Percentiles rank a stretch among this genome's conserved stretches.
Evolutionary conservation across 2,797 vertebrate species (phyloP).

Genomic region (Enteromius trimaculatus): DNA sequence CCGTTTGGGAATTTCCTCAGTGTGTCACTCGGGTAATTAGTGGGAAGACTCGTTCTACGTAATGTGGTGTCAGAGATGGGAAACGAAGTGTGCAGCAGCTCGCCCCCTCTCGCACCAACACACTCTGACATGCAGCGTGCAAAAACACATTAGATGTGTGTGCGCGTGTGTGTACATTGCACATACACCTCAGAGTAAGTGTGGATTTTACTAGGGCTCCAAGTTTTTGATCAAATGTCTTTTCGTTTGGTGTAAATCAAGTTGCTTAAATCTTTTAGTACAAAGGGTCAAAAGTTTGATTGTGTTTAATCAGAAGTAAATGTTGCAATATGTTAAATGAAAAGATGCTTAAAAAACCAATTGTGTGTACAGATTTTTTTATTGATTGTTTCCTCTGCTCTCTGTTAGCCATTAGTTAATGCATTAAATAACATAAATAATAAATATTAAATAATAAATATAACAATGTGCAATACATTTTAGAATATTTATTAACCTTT

Average conservation of each 20-base stretch:
- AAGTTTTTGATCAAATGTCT: not conserved
- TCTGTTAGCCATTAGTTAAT: not conserved
- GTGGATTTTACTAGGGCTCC: not conserved
- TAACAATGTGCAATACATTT: not conserved
- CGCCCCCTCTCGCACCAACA: constrained; percentile 37
- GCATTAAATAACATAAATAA: not conserved
- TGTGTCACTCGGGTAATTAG: constrained; percentile 65
- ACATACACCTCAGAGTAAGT: not conserved
- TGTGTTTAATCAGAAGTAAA: not conserved
- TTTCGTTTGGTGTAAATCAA: not conserved
- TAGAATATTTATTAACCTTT: not conserved
- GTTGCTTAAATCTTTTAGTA: not conserved
- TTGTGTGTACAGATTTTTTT: not conserved
- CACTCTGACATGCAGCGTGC: constrained; percentile 52
- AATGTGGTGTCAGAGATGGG: constrained; percentile 59
- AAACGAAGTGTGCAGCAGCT: constrained; percentile 58
- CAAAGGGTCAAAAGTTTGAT: not conserved
- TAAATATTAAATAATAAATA: not conserved
- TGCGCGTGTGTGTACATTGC: not conserved
- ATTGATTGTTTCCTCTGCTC: not conserved
- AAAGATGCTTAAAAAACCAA: not conserved
- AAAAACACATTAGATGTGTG: constrained; percentile 32
- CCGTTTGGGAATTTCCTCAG: constrained; percentile 76
- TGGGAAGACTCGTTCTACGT: constrained; percentile 62
- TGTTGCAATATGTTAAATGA: not conserved